These are phyloP conservation scores for Athene noctua DNA, from an alignment of 2,113 vertebrate species.

Conservation along the genomic window DNA sequence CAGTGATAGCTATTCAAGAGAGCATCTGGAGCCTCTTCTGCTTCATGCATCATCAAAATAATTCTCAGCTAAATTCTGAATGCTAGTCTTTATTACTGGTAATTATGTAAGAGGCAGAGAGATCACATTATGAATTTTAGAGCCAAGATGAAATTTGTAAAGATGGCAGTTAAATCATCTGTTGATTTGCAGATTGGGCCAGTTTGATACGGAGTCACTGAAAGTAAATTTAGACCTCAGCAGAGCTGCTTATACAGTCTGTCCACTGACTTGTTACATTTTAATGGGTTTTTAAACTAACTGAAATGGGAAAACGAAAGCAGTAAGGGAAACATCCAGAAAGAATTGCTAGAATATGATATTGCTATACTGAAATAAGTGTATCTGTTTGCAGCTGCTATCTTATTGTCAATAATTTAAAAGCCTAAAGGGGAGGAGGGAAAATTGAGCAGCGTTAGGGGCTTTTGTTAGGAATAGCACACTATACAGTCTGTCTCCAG, in stretches of 20 bases:
- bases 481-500: neutral
- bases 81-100: conserved; percentile 19
- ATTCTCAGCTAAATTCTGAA: conserved; percentile 35
- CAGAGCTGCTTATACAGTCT: neutral
- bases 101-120: conserved; percentile 37
- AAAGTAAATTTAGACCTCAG: neutral
- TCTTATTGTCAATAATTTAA: conserved; percentile 17
- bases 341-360: neutral
- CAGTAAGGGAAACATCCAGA: neutral
- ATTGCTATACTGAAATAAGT: neutral
- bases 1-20: conserved; percentile 1
- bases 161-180: conserved; percentile 6
- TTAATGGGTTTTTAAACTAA: neutral
- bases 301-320: neutral
- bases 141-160: neutral
- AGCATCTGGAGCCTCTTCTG: conserved; percentile 59
- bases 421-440: neutral
- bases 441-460: neutral
- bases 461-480: neutral
- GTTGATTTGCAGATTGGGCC: neutral
- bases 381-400: neutral
- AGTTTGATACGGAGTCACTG: neutral
- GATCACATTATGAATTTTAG: neutral
- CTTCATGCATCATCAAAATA: conserved; percentile 35
- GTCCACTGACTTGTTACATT: neutral